phyloP scores from a whole-genome alignment of 1,140 invertebrate species.

The Pogonomyrmex californicus region DNA sequence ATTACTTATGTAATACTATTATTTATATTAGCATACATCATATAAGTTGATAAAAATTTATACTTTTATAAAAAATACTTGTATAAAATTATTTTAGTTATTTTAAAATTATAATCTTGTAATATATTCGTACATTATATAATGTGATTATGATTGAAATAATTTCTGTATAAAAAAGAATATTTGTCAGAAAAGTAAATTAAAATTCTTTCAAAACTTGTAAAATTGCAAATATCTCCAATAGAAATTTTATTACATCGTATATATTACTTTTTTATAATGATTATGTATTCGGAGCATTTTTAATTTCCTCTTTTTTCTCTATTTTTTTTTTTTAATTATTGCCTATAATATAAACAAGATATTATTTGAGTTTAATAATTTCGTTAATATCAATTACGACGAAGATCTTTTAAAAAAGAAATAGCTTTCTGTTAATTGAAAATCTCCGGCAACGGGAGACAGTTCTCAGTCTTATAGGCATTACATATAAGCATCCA shows the following conservation, averaged over 20 bases:
- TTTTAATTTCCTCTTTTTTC: background rate
- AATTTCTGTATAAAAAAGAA: conserved; percentile 4
- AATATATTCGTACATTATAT: background rate
- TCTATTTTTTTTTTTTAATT: background rate
- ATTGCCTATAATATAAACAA: background rate
- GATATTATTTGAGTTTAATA: background rate
- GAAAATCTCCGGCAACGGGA: background rate
- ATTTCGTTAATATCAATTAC: background rate
- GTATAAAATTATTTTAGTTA: background rate
- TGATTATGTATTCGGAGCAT: background rate
- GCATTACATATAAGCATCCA: background rate
- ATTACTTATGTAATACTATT: background rate
- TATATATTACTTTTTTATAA: too few relatives aligned
- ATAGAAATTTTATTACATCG: background rate
- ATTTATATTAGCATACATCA: background rate
- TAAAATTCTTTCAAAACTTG: background rate
- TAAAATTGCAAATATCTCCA: background rate
- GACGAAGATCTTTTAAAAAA: background rate
- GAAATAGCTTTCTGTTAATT: background rate
- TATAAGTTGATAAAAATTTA: conserved; percentile 5
- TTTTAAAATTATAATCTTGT: conserved; percentile 12
- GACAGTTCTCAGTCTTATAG: background rate
- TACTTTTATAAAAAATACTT: background rate
- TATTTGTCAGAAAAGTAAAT: background rate
- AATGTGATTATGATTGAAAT: background rate